Evolutionary conservation across 2,888 invertebrate genomes (phyloP), one percentile per base, ranked within the genome.

Genomic region (Argyresthia albistria): DNA sequence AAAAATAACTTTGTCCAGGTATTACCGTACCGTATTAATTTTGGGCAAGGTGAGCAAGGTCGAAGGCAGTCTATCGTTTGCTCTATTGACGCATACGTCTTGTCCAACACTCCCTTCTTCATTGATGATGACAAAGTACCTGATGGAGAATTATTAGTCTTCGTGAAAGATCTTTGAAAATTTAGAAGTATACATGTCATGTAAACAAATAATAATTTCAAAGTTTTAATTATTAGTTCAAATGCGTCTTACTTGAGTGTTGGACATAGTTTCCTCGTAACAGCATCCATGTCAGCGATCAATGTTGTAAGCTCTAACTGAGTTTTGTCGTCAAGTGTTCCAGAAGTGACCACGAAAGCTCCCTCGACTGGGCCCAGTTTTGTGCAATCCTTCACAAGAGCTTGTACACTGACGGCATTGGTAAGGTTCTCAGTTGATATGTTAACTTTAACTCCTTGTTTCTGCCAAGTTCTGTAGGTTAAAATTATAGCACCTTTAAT

Each of bases 241-340:
- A 10, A 39, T 11, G 11, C 7, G 10, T 4, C 52, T 45, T n/a
- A 52, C 52, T 52, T 36, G 3, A 52, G 10, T 11, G 4, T 3
- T 9, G 52, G 39, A 12, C 46, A 52, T 11, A 39, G 7, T 15
- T 52, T 52, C n/a, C 52, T 52, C n/a, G 52, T 39, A 2, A 37
- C 52, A 14, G 8, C 10, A n/a, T 52, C 52, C n/a, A 52, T n/a
- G 15, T 39, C 35, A 3, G 12, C 4, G 4, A 52, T 37, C 0
- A 16, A 35, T 1, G 25, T 12, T 10, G 25, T 52, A n/a, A 52
- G 14, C 4, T 42, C n/a, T 4, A 9, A 14, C 16, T 46, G 25
- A 4, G 12, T 47, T 1, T 11, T 12, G 14, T 12, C 11, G 35
- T 42, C 42, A 8, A 16, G 7, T 12, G 12, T 7, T 37, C 36